Percentiles rank a stretch among this genome's conserved stretches.
Conservation (phyloP, 2,113 vertebrate species). For the Seriola quinqueradiata region DNA sequence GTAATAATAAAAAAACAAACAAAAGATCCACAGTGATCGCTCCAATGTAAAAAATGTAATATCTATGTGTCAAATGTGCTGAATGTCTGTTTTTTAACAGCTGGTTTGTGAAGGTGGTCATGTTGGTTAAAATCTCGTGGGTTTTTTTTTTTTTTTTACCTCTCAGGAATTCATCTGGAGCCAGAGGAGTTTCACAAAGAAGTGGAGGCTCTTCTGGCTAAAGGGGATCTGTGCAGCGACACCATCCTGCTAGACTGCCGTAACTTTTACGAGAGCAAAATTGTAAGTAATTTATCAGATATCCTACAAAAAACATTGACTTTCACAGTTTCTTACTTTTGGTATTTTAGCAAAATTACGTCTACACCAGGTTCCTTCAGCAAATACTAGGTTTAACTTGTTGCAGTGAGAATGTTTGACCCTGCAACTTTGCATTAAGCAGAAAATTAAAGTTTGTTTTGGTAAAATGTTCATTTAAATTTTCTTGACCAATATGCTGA, state of each 20-base stretch:
- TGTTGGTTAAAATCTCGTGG: not conserved
- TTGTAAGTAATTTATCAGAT: slow-evolving; percentile 85
- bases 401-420: not conserved
- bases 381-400: not conserved
- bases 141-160: not conserved
- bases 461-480: not conserved
- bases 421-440: not conserved
- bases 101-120: not conserved
- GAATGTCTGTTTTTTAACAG: not conserved
- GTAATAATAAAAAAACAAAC: not conserved
- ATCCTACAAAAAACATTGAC: not conserved
- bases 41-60: not conserved
- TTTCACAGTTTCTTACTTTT: not conserved
- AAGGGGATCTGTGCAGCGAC: slow-evolving; percentile 77
- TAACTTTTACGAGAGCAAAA: slow-evolving; percentile 99
- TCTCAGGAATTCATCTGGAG: slow-evolving; percentile 91
- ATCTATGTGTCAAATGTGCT: not conserved
- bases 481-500: not conserved
- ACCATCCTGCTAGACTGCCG: slow-evolving; percentile 96
- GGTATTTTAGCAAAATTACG: not conserved
- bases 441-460: not conserved
- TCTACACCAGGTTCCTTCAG: not conserved
- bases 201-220: slow-evolving; percentile 88
- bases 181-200: slow-evolving; percentile 94
- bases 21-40: not conserved